Conservation (phyloP, 2,113 vertebrate species). For the Apus apus region DNA sequence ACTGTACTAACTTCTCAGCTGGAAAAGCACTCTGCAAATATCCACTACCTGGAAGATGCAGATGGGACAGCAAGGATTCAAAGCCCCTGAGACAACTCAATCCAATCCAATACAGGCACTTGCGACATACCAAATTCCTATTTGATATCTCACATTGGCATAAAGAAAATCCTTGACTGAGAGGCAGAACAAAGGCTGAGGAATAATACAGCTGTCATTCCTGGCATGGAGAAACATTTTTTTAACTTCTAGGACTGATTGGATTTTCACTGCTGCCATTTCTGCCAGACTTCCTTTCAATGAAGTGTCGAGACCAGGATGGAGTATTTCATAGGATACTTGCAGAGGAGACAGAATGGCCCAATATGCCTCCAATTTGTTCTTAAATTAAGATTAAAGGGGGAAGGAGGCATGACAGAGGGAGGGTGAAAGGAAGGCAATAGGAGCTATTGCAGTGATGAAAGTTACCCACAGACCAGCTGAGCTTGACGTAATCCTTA, state of each 20-base stretch:
- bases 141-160: neutral
- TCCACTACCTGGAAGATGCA: neutral
- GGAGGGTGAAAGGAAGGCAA: neutral
- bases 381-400: slow-evolving; percentile 13
- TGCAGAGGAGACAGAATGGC: neutral
- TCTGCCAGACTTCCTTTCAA: slow-evolving; percentile 38
- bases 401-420: neutral
- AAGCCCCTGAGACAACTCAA: neutral
- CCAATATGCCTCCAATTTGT: neutral
- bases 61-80: neutral
- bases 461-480: neutral
- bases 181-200: slow-evolving; percentile 11
- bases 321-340: neutral
- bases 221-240: slow-evolving; percentile 9
- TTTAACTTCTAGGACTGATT: slow-evolving; percentile 22
- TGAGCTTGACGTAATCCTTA: neutral
- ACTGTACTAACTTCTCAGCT: neutral
- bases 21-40: neutral
- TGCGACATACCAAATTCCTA: neutral
- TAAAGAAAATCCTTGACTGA: slow-evolving; percentile 4
- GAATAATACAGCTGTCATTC: slow-evolving; percentile 40
- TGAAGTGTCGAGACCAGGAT: neutral
- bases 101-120: neutral
- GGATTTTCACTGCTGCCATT: slow-evolving; percentile 39
- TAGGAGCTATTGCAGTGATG: neutral